Evolutionary conservation across 2,888 invertebrate genomes (phyloP).

Genomic region (Muscina levida): DNA sequence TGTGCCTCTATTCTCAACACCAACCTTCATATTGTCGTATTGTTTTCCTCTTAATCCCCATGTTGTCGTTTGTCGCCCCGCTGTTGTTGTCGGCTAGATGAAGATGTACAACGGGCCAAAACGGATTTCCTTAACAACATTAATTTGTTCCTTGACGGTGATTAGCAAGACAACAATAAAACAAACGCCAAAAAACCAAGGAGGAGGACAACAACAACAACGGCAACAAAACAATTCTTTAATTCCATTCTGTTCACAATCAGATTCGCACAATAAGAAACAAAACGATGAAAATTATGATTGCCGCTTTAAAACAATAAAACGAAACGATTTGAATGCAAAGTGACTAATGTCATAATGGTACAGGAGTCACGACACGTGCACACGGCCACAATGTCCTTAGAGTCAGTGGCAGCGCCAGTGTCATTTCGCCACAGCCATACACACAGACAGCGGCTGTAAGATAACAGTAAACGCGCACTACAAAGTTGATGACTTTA

Average conservation of each 20-base stretch:
- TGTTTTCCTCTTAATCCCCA: background rate
- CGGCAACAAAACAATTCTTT: conserved; percentile 38
- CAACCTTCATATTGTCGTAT: too few relatives aligned
- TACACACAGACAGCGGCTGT: conserved; percentile 31
- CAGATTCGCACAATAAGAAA: conserved; percentile 44
- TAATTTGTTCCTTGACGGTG: conserved; percentile 65
- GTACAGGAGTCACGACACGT: conserved; percentile 53
- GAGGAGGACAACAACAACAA: conserved; percentile 35
- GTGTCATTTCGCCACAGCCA: conserved; percentile 18
- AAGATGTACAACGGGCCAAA: conserved; percentile 60
- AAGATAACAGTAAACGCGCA: conserved; percentile 63
- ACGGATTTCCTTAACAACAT: conserved; percentile 66
- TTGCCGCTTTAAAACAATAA: conserved; percentile 59
- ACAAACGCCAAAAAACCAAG: conserved; percentile 17
- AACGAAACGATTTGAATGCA: conserved; percentile 62
- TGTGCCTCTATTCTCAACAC: too few relatives aligned
- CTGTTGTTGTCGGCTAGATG: conserved; percentile 19
- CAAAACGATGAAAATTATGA: conserved; percentile 28
- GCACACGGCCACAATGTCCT: background rate
- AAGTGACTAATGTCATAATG: conserved; percentile 60
- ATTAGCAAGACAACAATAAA: conserved; percentile 65
- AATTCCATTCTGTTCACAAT: conserved; percentile 42
- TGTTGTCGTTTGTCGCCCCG: background rate
- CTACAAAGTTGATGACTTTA: conserved; percentile 65
- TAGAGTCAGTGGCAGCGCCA: conserved; percentile 22